These are phyloP conservation scores for Trichopria drosophilae DNA, from an alignment of 2,888 invertebrate genomes.

Conservation along the genomic window DNA sequence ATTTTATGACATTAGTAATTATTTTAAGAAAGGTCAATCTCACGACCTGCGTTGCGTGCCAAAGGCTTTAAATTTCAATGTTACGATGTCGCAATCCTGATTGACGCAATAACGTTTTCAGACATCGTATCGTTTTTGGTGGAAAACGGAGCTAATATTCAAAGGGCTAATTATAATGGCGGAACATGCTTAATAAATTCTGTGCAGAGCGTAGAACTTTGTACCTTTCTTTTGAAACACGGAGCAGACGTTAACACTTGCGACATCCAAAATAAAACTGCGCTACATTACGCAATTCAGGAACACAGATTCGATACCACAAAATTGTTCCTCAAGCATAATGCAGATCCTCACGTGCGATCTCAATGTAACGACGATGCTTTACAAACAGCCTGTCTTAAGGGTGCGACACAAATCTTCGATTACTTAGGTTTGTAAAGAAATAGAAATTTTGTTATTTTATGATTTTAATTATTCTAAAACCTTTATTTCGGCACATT, in stretches of 20 bases:
- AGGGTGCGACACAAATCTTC: conserved; percentile 74
- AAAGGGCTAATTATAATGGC: conserved; percentile 84
- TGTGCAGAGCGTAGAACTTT: conserved; percentile 82
- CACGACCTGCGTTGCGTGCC: too few species aligned
- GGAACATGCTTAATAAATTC: conserved; percentile 93
- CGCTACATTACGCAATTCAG: conserved; percentile 90
- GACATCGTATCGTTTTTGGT: conserved; percentile 71
- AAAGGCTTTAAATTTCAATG: conserved; percentile 40
- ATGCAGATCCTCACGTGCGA: conserved; percentile 75
- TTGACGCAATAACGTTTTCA: conserved; percentile 26
- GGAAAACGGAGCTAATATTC: conserved; percentile 79
- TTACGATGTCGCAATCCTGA: conserved; percentile 15
- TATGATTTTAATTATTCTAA: neutral
- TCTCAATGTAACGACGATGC: conserved; percentile 88
- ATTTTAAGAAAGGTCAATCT: too few species aligned
- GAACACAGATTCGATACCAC: conserved; percentile 83
- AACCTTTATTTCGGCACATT: too few species aligned
- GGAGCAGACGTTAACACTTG: conserved; percentile 84
- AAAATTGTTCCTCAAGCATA: conserved; percentile 75
- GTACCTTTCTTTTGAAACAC: conserved; percentile 75
- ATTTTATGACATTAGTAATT: too few species aligned
- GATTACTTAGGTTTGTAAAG: conserved; percentile 65
- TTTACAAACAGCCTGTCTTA: conserved; percentile 81
- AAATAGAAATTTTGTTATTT: conserved; percentile 31
- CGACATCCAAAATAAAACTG: conserved; percentile 88